These are phyloP conservation scores for Semnopithecus entellus DNA, from an alignment of 2,113 vertebrate genomes.

Conservation along the genomic window DNA sequence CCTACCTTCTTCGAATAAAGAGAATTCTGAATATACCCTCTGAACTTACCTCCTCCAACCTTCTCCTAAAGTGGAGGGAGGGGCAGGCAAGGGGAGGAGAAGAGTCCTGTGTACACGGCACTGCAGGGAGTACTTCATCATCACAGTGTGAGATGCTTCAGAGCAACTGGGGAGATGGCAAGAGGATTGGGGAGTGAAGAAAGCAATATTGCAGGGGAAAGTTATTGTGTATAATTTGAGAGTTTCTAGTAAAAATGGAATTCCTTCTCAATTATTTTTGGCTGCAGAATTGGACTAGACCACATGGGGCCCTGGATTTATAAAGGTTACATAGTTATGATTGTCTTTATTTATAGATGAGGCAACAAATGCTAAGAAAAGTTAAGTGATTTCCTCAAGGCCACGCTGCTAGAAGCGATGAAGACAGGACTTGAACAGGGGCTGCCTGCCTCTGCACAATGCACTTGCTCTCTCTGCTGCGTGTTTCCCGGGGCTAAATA, in stretches of 20 bases:
- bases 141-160: background rate
- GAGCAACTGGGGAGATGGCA: background rate
- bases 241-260: background rate
- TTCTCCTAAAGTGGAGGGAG: background rate
- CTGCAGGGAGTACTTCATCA: rapidly evolving
- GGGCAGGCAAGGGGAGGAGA: background rate
- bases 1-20: background rate
- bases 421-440: background rate
- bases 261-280: background rate
- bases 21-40: background rate
- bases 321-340: background rate
- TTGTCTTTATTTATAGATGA: background rate
- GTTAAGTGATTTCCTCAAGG: background rate
- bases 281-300: background rate
- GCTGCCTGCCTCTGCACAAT: rapidly evolving
- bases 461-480: background rate
- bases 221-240: background rate
- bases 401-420: background rate
- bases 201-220: background rate
- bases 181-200: background rate
- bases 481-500: background rate
- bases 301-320: background rate
- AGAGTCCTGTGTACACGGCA: background rate
- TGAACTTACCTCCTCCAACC: background rate
- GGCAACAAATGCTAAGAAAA: background rate